A percentile compares a stretch with the other conserved stretches of the same genome.
Evolutionary conservation across 2,113 vertebrate genomes (phyloP).

Genomic region (Sciurus niger): DNA sequence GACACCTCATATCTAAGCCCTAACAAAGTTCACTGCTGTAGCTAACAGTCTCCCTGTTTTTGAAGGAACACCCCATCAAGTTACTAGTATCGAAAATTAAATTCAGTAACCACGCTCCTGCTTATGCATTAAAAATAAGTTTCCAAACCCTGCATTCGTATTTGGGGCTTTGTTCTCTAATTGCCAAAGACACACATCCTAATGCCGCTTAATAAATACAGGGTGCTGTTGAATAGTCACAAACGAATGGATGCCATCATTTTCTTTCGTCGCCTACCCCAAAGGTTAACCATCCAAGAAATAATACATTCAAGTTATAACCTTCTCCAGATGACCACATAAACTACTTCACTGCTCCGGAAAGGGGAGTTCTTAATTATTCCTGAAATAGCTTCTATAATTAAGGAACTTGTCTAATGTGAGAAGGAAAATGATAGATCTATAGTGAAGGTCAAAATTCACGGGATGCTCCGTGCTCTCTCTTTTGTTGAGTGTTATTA

Average conservation of each 20-base stretch:
- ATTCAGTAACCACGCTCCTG: neutral
- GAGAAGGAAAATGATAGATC: neutral
- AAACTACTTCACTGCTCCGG: constrained; percentile 29
- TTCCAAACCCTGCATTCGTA: neutral
- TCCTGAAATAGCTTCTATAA: constrained; percentile 64
- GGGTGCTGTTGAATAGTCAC: neutral
- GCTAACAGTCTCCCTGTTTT: neutral
- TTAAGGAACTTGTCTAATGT: constrained; percentile 61
- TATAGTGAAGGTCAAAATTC: neutral
- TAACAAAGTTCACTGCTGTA: neutral
- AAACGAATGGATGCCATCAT: neutral
- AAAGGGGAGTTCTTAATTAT: constrained; percentile 63
- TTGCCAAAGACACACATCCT: neutral
- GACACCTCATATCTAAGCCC: too few relatives aligned
- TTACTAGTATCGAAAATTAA: neutral
- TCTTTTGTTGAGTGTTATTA: constrained; percentile 13
- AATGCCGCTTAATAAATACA: neutral
- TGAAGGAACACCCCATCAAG: neutral
- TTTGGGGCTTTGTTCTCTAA: neutral
- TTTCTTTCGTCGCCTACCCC: neutral
- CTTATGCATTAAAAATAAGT: neutral
- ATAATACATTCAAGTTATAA: neutral
- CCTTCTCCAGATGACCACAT: constrained; percentile 56
- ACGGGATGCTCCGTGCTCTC: accelerated
- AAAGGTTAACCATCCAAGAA: constrained; percentile 62